Base-by-base conservation (phyloP, 30 jellyfish, hydroid and myxozoan species). In the Hydractinia echinata region DNA sequence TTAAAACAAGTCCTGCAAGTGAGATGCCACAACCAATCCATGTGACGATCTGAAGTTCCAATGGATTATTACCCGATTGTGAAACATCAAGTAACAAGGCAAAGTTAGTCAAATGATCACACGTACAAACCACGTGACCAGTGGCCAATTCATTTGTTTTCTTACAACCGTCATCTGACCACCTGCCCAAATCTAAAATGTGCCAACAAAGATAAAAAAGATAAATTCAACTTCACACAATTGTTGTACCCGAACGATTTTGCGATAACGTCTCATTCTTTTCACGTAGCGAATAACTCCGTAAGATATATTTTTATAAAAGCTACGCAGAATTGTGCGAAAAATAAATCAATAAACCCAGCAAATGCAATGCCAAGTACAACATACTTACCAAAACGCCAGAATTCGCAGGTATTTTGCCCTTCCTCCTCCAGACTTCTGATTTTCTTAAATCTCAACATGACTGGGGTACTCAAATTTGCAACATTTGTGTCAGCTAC, bases 21-120 rank as follows among this genome's bases (percentile, higher is more conserved):
- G 91, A 83, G 51, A 83, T 83, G 3, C 84, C 91, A 56, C 86
- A 67, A 16, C 91, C 91, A 55, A 83, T 73, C 82, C 88, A 76
- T 20, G 91, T 83, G 81, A 83, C 72, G 13, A 83, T 83, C 30
- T 83, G 88, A 5, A 83, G 83, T 7, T 55, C 88, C 66, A 67
- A 52, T 16, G 91, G 91, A 49, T 83, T 73, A 18, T 55, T 8
- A 8, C 83, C 89, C 18, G 89, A 14, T 73, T 83, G 82, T 4
- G 80, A 30, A 16, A 72, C 91, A 61, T 83, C 91, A 51, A 83
- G 73, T 5, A 83, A 54, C 5, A 83, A 15, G 7, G 91, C 91
- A 73, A 83, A 83, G 83, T 83, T 83, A 5, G 91, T 83, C 64
- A 83, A 54, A 56, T 83, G 91, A 69, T 53, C 55, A 64, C 91